Conservation (phyloP, 2,113 vertebrate species). For the Larimichthys polyactis region DNA sequence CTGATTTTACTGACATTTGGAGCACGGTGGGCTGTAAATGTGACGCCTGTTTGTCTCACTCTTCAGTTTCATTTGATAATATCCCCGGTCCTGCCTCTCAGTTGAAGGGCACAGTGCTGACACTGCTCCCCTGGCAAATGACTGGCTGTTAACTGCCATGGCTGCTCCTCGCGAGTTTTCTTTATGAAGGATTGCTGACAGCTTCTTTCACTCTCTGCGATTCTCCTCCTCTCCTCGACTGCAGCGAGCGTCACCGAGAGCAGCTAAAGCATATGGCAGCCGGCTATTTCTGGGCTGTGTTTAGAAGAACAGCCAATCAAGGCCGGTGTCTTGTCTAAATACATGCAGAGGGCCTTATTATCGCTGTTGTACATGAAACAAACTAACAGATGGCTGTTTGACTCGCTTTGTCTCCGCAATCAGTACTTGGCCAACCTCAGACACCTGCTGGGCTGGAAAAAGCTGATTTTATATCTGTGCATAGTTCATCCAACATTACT, state of each 20-base stretch:
- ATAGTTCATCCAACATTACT: constrained; percentile 32
- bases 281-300: constrained; percentile 50
- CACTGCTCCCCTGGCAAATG: constrained; percentile 47
- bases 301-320: constrained; percentile 59
- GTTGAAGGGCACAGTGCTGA: constrained; percentile 35
- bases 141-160: constrained; percentile 36
- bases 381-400: constrained; percentile 63
- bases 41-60: constrained; percentile 37
- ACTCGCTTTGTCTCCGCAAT: constrained; percentile 65
- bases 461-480: constrained; percentile 49
- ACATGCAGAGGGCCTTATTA: constrained; percentile 62
- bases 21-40: constrained; percentile 19
- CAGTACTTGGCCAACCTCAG: constrained; percentile 53
- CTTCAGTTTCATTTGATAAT: constrained; percentile 36
- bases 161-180: constrained; percentile 17
- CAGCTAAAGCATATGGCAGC: constrained; percentile 56
- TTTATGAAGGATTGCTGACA: constrained; percentile 56
- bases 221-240: constrained; percentile 22
- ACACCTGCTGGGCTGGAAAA: constrained; percentile 48
- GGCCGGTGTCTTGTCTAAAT: constrained; percentile 49
- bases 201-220: constrained; percentile 38
- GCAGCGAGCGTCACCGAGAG: constrained; percentile 4
- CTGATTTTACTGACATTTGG: constrained; percentile 17
- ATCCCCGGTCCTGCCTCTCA: background rate
- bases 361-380: constrained; percentile 47